A percentile compares a stretch with the other conserved stretches of the same genome.
phyloP scores from a whole-genome alignment of 2,113 vertebrate species.

The Eulemur macaco region DNA sequence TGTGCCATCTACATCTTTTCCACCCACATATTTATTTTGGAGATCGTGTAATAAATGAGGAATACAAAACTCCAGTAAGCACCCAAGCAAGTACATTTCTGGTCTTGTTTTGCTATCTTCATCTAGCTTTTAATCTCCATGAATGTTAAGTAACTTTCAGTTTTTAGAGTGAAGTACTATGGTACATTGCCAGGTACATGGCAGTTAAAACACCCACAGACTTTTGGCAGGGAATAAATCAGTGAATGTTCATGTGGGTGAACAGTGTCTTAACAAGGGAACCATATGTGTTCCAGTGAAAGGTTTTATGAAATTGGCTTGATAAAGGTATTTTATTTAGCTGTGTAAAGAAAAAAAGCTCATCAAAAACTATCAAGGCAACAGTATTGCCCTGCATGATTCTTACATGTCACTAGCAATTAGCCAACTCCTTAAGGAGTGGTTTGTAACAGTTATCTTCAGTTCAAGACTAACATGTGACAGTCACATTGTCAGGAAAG shows the following conservation, averaged over 20 bases:
- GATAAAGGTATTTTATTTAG: constrained; percentile 21
- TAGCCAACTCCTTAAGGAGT: neutral
- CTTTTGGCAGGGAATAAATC: constrained; percentile 55
- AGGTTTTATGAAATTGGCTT: neutral
- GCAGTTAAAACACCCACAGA: constrained; percentile 62
- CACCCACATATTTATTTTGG: neutral
- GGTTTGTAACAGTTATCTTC: constrained; percentile 13
- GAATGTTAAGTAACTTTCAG: constrained; percentile 55
- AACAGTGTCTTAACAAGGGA: constrained; percentile 45
- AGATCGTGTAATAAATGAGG: constrained; percentile 31
- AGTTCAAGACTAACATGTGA: neutral
- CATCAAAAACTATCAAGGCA: constrained; percentile 4
- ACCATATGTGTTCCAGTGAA: constrained; percentile 27
- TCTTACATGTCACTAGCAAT: neutral
- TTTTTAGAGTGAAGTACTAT: constrained; percentile 56
- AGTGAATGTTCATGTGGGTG: constrained; percentile 28
- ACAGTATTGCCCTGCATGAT: neutral
- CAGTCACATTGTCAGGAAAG: neutral
- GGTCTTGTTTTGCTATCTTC: constrained; percentile 20
- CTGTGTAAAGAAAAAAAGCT: neutral
- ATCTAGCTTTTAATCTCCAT: constrained; percentile 53
- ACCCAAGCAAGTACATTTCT: constrained; percentile 9
- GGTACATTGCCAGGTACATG: constrained; percentile 41
- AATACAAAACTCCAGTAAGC: constrained; percentile 35
- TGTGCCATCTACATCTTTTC: neutral